Evolutionary conservation across 92 coral and sea anemone species (phyloP).

Genomic region (Epizoanthus stellaris): DNA sequence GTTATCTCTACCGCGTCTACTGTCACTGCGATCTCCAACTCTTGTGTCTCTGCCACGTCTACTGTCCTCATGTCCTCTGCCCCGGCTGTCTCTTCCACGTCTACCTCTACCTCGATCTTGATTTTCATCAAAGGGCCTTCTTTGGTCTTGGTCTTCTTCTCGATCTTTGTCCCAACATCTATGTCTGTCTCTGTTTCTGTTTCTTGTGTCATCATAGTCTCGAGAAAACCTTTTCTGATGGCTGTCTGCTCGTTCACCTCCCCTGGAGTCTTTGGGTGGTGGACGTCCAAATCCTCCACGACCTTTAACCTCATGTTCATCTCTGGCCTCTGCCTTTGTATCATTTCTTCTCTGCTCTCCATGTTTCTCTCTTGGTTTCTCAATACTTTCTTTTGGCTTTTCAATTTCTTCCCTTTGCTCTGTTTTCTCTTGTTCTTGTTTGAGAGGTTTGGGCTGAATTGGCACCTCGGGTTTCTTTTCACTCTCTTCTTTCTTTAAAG

Average conservation of each 20-base stretch:
- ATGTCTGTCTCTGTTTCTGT: constrained; percentile 11
- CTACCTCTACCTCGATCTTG: constrained; percentile 31
- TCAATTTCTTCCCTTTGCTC: constrained; percentile 3
- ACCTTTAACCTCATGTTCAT: constrained; percentile 55
- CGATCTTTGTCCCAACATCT: constrained; percentile 10
- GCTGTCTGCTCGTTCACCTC: constrained; percentile 26
- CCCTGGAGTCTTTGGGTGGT: constrained; percentile 11
- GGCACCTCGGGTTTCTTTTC: constrained; percentile 11
- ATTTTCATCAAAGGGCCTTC: constrained; percentile 11
- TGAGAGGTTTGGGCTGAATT: constrained; percentile 13
- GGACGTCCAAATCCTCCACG: constrained; percentile 72
- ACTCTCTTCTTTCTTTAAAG: background rate
- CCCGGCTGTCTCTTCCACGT: constrained; percentile 21
- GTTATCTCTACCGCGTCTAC: constrained; percentile 27
- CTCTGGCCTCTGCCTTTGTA: constrained; percentile 35
- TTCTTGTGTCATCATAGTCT: background rate
- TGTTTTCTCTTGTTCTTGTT: constrained; percentile 24
- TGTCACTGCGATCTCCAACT: constrained; percentile 14
- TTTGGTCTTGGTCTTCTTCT: constrained; percentile 35
- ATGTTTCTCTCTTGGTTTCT: constrained; percentile 17
- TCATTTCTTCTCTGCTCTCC: constrained; percentile 33
- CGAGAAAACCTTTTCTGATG: constrained; percentile 27
- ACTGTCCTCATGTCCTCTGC: constrained; percentile 42
- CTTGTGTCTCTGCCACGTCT: constrained; percentile 43
- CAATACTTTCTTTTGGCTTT: background rate